Base-by-base conservation (phyloP, 2,797 vertebrate species). In the Limnodromus scolopaceus region DNA sequence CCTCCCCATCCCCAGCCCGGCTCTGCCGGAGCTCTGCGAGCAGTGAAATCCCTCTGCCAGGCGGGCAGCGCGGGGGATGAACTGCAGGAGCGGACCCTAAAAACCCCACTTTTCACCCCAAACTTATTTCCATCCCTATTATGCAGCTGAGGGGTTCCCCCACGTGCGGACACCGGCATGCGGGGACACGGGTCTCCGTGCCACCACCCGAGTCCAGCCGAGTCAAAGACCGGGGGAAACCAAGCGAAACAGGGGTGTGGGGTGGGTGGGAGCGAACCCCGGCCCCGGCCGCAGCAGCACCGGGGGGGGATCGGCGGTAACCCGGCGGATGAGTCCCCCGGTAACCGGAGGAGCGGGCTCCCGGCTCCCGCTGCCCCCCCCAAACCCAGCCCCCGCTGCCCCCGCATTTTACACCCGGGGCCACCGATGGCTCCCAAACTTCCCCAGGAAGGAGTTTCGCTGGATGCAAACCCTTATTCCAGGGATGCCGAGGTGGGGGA, bases 21-120 rank as follows among this genome's bases (percentile, higher is more conserved):
- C 76, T 63, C 66, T 11, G 41, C 68, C 1, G 4, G 25, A 49
- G 39, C 81, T 19, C 27, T 0, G 0, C 1, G 13, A 48, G 66
- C 66, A 63, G 22, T 65, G 3, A 80, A 78, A 64, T 18, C 68
- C 36, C 43, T 51, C 51, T 46, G 60, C 30, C 51, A 12, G 49
- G 28, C 8, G n/a, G 72, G 61, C n/a, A 32, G 51, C 0, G 0
- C 30, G 24, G 38, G 12, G 7, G 13, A 7, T 11, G 43, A 41
- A 16, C 53, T 23, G 63, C 3, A 20, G 32, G 11, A 70, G 46
- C 0, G 2, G 43, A 36, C 30, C n/a, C 86, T 24, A 77, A 74
- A 38, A 1, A 0, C 30, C 38, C n/a, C 34, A 1, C 16, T 70
- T 89, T 55, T 43, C 9, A 1, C 30, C 58, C 43, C 71, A 11